A percentile compares a stretch with the other conserved stretches of the same genome.
Conservation (phyloP, 2,113 vertebrate genomes). For the Telmatochromis sp. region DNA sequence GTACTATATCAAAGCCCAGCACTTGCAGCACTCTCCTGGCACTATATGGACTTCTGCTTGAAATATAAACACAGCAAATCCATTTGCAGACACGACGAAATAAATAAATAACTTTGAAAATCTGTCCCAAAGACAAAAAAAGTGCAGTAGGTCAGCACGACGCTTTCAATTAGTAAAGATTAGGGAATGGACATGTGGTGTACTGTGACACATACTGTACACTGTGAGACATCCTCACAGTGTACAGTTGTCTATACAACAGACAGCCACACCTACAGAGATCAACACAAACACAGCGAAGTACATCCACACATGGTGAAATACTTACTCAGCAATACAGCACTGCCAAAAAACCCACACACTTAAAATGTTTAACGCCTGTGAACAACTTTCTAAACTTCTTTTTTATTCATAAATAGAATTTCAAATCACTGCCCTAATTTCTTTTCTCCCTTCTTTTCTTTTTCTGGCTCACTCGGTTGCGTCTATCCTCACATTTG, state of each 20-base stretch:
- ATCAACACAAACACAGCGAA: neutral
- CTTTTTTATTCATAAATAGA: slow-evolving; percentile 49
- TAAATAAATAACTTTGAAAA: neutral
- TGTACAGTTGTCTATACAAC: too few relatives aligned
- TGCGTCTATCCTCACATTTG: neutral
- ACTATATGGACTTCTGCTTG: neutral
- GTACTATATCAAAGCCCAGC: neutral
- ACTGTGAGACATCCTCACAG: neutral
- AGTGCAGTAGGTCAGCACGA: neutral
- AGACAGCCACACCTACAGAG: neutral
- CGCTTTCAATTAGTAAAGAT: neutral
- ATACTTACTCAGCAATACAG: neutral
- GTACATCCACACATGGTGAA: neutral
- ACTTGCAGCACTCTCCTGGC: neutral
- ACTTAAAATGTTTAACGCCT: slow-evolving; percentile 12
- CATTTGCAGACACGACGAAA: neutral
- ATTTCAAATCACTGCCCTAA: slow-evolving; percentile 42
- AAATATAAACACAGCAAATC: neutral
- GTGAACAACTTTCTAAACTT: slow-evolving; percentile 40
- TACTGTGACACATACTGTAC: neutral
- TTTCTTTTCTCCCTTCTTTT: neutral
- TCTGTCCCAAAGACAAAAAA: neutral
- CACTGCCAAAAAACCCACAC: slow-evolving; percentile 11
- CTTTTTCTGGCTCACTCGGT: neutral
- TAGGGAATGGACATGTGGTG: neutral